Base-by-base conservation (phyloP, 2,113 vertebrate genomes). In the Neotoma lepida region DNA sequence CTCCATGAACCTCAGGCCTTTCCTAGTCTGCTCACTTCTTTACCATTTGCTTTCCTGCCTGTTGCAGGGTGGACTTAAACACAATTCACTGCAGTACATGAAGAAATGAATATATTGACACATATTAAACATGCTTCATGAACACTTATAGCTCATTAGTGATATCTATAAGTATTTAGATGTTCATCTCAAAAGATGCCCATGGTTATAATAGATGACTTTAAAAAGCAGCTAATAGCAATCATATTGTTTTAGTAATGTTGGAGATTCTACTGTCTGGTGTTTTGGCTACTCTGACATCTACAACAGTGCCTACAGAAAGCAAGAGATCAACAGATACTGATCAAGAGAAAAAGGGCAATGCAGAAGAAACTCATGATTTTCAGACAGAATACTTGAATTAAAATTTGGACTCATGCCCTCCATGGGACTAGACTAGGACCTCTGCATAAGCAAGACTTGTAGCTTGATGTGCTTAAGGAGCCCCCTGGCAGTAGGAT, bases 141-240 rank as follows among this genome's bases (percentile, higher is more conserved):
- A 93, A 46, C 77, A 63, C 4, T 84, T 63, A 68, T 1, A 77
- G 39, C 82, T 82, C 70, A 51, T 14, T 80, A 71, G 4, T 46
- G 24, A 86, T 58, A 51, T 49, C 24, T 58, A 28, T 58, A 94
- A 91, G 66, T 91, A 91, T 33, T 70, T 87, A 77, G 91, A 85
- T 71, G 49, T 39, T 93, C 51, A 85, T 58, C 33, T 63, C 41
- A 86, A 93, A 80, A 12, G 61, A 86, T 61, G 1, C 74, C 9
- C 26, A 64, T 77, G 51, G 76, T 88, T 89, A 64, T 44, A 63
- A 54, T 20, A 74, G 10, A 41, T 33, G 51, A 30, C 6, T 78
- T 94, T 70, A 49, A 68, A 95, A 88, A 78, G 10, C 4, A 91
- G 44, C 30, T 46, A 58, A 91, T 71, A 81, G 2, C 14, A 64